A percentile compares a stretch with the other conserved stretches of the same genome.
phyloP scores from a whole-genome alignment of 1,140 invertebrate species.

The Dryas iulia region DNA sequence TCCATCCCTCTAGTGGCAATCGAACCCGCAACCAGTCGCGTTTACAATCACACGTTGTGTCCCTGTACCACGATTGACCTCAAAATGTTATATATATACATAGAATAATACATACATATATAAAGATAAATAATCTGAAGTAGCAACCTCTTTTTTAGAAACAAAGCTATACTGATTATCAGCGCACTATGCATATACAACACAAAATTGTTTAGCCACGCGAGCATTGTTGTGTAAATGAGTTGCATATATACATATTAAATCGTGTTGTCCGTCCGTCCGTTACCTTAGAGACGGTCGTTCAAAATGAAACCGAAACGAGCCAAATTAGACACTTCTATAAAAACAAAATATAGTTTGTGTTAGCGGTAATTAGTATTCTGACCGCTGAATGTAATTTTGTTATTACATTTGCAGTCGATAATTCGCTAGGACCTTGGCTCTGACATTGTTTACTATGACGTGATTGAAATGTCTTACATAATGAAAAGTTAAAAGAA shows the following conservation, averaged over 20 bases:
- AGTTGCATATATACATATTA: constrained; percentile 25
- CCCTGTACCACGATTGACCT: too few species aligned
- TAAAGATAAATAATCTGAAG: neutral
- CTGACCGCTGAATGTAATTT: constrained; percentile 14
- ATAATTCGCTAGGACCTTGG: constrained; percentile 40
- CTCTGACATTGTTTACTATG: constrained; percentile 35
- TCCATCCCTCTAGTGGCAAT: too few species aligned
- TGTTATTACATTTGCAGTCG: constrained; percentile 32
- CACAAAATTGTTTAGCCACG: constrained; percentile 24
- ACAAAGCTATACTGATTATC: constrained; percentile 13
- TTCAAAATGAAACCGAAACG: neutral
- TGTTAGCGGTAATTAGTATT: neutral
- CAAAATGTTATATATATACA: too few species aligned
- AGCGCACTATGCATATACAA: constrained; percentile 10
- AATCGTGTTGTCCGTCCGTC: constrained; percentile 30
- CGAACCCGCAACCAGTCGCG: too few species aligned
- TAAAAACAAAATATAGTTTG: neutral
- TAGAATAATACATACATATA: too few species aligned
- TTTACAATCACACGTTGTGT: too few species aligned
- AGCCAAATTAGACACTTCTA: neutral
- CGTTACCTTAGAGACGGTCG: constrained; percentile 26
- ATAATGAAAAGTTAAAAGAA: neutral
- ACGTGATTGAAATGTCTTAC: constrained; percentile 4
- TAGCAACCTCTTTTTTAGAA: constrained; percentile 7
- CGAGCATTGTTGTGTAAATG: constrained; percentile 30